Evolutionary conservation across 2,888 invertebrate genomes (phyloP).

Genomic region (Xestia rhomboidea): DNA sequence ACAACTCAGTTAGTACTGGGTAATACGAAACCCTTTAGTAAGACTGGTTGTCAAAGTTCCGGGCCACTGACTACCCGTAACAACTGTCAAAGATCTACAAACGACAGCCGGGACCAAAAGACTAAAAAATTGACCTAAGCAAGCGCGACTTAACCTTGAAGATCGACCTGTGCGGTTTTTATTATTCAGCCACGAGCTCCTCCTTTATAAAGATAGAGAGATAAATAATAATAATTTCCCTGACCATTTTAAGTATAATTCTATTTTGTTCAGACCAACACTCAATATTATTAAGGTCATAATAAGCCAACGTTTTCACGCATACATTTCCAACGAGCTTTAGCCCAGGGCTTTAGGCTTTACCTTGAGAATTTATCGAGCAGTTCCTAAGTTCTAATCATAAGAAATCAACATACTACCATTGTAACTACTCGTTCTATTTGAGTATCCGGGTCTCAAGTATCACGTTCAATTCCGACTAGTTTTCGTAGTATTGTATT

Average conservation of each 20-base stretch:
- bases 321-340: slow-evolving; percentile 35
- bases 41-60: too few species aligned
- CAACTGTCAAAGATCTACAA: too few species aligned
- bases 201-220: neutral
- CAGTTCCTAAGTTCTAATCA: slow-evolving; percentile 53
- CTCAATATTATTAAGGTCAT: slow-evolving; percentile 27
- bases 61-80: too few species aligned
- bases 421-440: slow-evolving; percentile 31
- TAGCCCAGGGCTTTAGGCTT: slow-evolving; percentile 49
- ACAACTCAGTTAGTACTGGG: too few species aligned
- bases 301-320: slow-evolving; percentile 33
- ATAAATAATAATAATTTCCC: neutral
- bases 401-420: slow-evolving; percentile 57
- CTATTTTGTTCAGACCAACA: neutral
- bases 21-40: too few species aligned
- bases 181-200: too few species aligned
- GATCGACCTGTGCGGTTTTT: too few species aligned
- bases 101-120: too few species aligned
- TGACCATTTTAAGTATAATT: neutral
- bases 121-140: too few species aligned
- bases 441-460: slow-evolving; percentile 54
- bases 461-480: slow-evolving; percentile 38
- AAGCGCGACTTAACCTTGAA: too few species aligned
- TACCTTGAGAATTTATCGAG: slow-evolving; percentile 58
- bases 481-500: slow-evolving; percentile 31